Conservation (phyloP, 2,888 invertebrate genomes). For the Hylaea fasciaria region DNA sequence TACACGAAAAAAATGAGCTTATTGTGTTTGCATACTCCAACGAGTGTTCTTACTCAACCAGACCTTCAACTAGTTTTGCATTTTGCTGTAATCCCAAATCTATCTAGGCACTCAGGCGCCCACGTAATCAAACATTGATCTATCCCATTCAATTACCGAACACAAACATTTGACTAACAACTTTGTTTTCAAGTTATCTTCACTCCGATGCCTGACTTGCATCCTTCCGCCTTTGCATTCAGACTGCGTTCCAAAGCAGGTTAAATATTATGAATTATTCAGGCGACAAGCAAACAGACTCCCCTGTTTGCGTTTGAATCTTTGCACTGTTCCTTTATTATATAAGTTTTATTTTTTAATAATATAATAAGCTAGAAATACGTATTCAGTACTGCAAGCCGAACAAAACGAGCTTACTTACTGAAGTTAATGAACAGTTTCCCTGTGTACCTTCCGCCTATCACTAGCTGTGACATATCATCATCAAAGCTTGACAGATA, state of each 20-base stretch:
- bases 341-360: too few relatives aligned
- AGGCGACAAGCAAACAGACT: background rate
- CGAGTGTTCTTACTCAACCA: background rate
- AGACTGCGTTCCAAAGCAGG: conserved; percentile 13
- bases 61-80: background rate
- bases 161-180: conserved; percentile 20
- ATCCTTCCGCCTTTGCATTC: conserved; percentile 15
- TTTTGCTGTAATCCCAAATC: conserved; percentile 12
- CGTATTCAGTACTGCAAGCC: too few relatives aligned
- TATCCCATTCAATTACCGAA: conserved; percentile 23
- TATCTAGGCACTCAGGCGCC: conserved; percentile 14
- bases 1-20: too few relatives aligned
- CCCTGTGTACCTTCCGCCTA: too few relatives aligned
- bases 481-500: too few relatives aligned
- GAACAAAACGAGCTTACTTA: too few relatives aligned
- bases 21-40: too few relatives aligned
- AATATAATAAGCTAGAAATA: too few relatives aligned
- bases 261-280: conserved; percentile 8
- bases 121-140: conserved; percentile 20
- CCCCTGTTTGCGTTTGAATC: background rate
- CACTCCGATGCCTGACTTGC: conserved; percentile 13
- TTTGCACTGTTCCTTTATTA: too few relatives aligned
- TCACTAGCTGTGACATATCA: too few relatives aligned
- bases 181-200: conserved; percentile 14
- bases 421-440: too few relatives aligned